phyloP scores from a whole-genome alignment of 2,888 invertebrate species.

The Acronicta psi region DNA sequence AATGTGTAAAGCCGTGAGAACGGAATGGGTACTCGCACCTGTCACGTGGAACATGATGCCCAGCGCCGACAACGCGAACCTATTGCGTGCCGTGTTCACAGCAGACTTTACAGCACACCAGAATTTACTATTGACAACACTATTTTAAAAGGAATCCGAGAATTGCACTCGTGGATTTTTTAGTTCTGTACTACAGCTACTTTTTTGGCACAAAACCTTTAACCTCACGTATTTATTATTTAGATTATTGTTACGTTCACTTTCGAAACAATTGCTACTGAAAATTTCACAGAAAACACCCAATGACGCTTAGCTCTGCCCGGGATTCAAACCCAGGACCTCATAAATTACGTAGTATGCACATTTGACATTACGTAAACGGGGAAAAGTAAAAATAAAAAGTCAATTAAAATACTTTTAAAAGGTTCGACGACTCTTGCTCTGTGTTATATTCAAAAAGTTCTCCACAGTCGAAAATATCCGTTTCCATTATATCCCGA shows the following conservation, averaged over 20 bases:
- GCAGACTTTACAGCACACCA: constrained; percentile 11
- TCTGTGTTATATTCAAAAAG: constrained; percentile 13
- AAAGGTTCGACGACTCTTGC: neutral
- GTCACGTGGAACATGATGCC: constrained; percentile 25
- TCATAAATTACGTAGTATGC: too few relatives aligned
- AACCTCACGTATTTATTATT: too few relatives aligned
- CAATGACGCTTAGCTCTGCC: too few relatives aligned
- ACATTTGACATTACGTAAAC: too few relatives aligned
- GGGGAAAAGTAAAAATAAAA: neutral
- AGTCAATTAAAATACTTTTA: neutral
- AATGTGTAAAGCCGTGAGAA: constrained; percentile 43
- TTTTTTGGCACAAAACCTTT: too few relatives aligned
- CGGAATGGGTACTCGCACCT: constrained; percentile 30
- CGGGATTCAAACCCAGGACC: too few relatives aligned
- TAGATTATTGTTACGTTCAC: too few relatives aligned
- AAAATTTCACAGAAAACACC: too few relatives aligned
- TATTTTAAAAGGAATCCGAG: constrained; percentile 16
- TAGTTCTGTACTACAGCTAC: too few relatives aligned
- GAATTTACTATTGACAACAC: constrained; percentile 23
- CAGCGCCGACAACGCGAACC: constrained; percentile 4
- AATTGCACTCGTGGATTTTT: constrained; percentile 2
- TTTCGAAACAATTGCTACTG: too few relatives aligned
- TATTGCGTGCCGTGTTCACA: constrained; percentile 9
- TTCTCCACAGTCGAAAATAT: constrained; percentile 36
- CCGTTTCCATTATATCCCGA: constrained; percentile 43